Percentiles rank a stretch among this genome's conserved stretches.
Evolutionary conservation across 1,140 invertebrate species (phyloP).

Genomic region (Piezodorus guildinii): DNA sequence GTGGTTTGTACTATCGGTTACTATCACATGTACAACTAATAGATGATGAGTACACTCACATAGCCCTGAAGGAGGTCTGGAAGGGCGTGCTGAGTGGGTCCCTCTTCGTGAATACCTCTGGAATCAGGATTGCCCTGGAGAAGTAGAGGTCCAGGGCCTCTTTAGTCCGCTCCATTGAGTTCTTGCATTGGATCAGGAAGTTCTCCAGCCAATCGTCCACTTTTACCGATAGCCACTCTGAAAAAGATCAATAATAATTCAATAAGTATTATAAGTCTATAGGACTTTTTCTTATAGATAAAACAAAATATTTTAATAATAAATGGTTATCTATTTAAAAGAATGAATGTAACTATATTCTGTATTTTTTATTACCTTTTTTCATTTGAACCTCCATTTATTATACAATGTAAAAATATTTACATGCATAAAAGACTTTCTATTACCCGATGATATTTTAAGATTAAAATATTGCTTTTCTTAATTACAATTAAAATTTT

Average conservation of each 20-base stretch:
- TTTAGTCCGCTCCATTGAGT: slow-evolving; percentile 39
- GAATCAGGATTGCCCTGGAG: slow-evolving; percentile 34
- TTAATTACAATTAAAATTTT: no score
- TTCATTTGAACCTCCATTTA: no score
- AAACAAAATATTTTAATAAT: no score
- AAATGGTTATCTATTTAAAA: no score
- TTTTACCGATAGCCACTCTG: slow-evolving; percentile 24
- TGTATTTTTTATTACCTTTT: no score
- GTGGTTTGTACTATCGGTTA: no score
- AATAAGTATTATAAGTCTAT: background rate
- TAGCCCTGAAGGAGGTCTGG: slow-evolving; percentile 24
- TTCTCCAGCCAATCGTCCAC: slow-evolving; percentile 35
- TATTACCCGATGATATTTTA: no score
- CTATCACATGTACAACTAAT: no score
- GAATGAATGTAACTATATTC: no score
- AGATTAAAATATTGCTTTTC: no score
- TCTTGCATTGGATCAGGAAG: slow-evolving; percentile 36
- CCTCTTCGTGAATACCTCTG: slow-evolving; percentile 36
- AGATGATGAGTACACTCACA: slow-evolving; percentile 23
- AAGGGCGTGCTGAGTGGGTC: slow-evolving; percentile 34
- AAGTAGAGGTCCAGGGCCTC: slow-evolving; percentile 39
- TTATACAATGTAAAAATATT: no score
- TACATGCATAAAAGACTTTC: no score
- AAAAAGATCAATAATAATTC: background rate
- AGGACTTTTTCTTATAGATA: background rate